phyloP scores from a whole-genome alignment of 2,113 vertebrate genomes.

The Salminus brasiliensis region DNA sequence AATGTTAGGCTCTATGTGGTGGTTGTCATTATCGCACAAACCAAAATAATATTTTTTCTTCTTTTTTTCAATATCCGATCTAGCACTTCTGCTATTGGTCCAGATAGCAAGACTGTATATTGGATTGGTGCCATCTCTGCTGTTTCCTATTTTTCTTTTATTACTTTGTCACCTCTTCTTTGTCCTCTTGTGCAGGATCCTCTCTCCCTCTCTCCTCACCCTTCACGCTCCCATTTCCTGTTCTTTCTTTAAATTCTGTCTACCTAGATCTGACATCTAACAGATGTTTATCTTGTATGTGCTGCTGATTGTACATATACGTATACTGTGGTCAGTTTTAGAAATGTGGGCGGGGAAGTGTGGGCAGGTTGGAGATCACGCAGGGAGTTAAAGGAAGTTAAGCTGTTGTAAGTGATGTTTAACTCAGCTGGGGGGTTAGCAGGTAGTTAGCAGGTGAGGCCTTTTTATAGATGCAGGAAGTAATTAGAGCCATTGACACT shows the following conservation, averaged over 20 bases:
- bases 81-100: too few species aligned
- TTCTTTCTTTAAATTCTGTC: slow-evolving; percentile 3
- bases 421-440: neutral
- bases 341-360: neutral
- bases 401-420: slow-evolving; percentile 16
- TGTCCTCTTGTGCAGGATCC: neutral
- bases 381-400: neutral
- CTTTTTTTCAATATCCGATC: too few species aligned
- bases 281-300: neutral
- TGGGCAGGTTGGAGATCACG: neutral
- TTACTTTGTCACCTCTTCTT: slow-evolving; percentile 3
- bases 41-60: too few species aligned
- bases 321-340: slow-evolving; percentile 8
- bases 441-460: neutral
- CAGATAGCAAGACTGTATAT: too few species aligned
- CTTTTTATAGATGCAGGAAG: neutral
- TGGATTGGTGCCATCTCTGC: too few species aligned
- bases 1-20: too few species aligned
- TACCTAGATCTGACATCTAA: slow-evolving; percentile 30
- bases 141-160: neutral
- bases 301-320: slow-evolving; percentile 10
- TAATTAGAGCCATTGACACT: neutral
- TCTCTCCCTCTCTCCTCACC: neutral
- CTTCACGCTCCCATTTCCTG: neutral
- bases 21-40: too few species aligned